Evolutionary conservation across 2,888 invertebrate genomes (phyloP), one percentile per base, ranked within the genome.

Genomic region (Diarsia brunnea): DNA sequence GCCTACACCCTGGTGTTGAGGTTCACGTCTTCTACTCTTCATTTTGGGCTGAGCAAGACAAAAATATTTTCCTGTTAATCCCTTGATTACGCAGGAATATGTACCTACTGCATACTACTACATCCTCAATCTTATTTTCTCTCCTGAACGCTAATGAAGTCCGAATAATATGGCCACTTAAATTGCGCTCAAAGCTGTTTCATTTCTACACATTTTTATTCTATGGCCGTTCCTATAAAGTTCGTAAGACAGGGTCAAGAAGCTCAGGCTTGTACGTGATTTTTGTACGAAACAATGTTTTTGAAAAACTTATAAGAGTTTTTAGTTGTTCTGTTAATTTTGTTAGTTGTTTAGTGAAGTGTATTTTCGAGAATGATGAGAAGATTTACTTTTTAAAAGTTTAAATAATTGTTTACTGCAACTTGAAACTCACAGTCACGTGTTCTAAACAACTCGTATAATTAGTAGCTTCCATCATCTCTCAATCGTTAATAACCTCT

Each of bases 201-300:
- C 43, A 16, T 14, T 45, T 58, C 81, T 73, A 24, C 11, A 16
- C 0, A 27, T 64, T 11, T 49, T 60, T 78, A 73, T 8, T 73
- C 73, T 80, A 14, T 73, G 73, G 4, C 16, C 21, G 16, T 45
- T 64, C 27, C 19, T 4, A 61, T 73, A 67, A 70, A 79, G 84
- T 79, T 81, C 14, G 12, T 53, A 66, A 83, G 64, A 60, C 64
- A 45, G 83, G 84, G 85, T 86, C 84, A 84, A 85, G 86, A 70
- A 79, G 80, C 75, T 82, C 68, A 69, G 55, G 69, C n/a, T 2
- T 58, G 84, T 82, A 82, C 90, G 89, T 89, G 90, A 88, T 89
- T 81, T 84, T 84, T 71, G 53, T 80, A 73, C 73, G 60, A 78
- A 84, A 84, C 76, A 85, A 75, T 75, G 77, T 81, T 79, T 73